Conservation (phyloP, 2,888 invertebrate species). For the Nephrotoma guestfalica region DNA sequence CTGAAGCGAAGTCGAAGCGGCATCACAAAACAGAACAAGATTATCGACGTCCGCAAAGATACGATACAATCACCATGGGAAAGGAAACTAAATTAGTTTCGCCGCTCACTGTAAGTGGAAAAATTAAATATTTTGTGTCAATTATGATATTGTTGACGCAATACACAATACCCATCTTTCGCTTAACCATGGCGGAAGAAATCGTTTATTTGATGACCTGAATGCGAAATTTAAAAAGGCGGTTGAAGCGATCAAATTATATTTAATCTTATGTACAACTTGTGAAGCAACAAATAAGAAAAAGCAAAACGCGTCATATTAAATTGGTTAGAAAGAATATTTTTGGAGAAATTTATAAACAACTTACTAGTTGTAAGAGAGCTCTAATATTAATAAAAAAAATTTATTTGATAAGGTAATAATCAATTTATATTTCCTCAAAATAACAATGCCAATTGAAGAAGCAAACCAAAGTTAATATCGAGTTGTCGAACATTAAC, state of each 20-base stretch:
- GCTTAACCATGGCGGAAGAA: neutral
- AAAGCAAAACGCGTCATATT: neutral
- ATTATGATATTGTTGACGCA: neutral
- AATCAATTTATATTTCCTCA: too few species aligned
- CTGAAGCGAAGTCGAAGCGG: too few species aligned
- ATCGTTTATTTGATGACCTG: neutral
- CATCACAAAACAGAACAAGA: neutral
- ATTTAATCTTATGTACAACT: conserved; percentile 9
- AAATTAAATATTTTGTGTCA: neutral
- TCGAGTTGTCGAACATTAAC: too few species aligned
- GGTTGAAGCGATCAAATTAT: conserved; percentile 9
- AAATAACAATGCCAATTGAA: too few species aligned
- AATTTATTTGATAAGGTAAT: too few species aligned
- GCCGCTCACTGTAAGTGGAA: neutral
- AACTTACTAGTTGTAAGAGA: too few species aligned
- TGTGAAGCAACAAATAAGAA: conserved; percentile 3
- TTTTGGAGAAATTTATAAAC: too few species aligned
- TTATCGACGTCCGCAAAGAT: neutral
- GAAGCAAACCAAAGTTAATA: too few species aligned
- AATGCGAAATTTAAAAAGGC: neutral
- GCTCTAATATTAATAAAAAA: too few species aligned
- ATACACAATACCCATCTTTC: neutral
- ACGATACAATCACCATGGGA: neutral
- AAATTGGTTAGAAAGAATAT: too few species aligned
- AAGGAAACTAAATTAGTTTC: neutral